These are phyloP conservation scores for Spodoptera exigua DNA, from an alignment of 2,888 invertebrate genomes.

Conservation along the genomic window DNA sequence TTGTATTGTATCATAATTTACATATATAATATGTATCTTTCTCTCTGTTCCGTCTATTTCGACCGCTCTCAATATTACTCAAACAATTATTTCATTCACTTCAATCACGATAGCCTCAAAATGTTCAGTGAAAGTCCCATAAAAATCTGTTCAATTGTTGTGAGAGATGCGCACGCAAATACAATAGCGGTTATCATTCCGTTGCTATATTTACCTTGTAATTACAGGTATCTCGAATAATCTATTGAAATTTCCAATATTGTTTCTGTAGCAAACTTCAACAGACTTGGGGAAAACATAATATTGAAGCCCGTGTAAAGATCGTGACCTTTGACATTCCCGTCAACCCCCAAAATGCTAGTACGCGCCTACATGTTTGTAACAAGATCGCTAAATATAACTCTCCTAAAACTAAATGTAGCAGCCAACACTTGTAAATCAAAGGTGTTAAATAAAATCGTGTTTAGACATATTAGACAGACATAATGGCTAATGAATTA, in stretches of 20 bases:
- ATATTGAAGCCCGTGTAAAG: conserved; percentile 7
- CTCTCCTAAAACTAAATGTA: conserved; percentile 10
- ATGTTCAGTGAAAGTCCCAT: conserved; percentile 54
- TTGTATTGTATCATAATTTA: neutral
- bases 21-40: conserved; percentile 8
- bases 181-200: conserved; percentile 13
- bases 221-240: conserved; percentile 5
- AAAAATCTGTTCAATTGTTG: conserved; percentile 33
- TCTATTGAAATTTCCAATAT: no score
- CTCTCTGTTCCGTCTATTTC: conserved; percentile 10
- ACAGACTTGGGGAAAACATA: conserved; percentile 8
- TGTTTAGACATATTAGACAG: conserved; percentile 28
- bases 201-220: conserved; percentile 19
- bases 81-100: conserved; percentile 46
- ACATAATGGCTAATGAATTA: conserved; percentile 28
- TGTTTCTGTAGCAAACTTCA: conserved; percentile 3
- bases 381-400: conserved; percentile 13
- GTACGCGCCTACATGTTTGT: neutral
- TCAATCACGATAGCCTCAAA: conserved; percentile 45
- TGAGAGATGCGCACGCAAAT: conserved; percentile 38
- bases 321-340: conserved; percentile 31
- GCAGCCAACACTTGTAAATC: conserved; percentile 11
- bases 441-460: conserved; percentile 14
- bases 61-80: conserved; percentile 18
- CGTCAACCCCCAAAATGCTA: conserved; percentile 25